Evolutionary conservation across 1,140 invertebrate species (phyloP), one percentile per base, ranked within the genome.

Genomic region (Hycleus cichorii): DNA sequence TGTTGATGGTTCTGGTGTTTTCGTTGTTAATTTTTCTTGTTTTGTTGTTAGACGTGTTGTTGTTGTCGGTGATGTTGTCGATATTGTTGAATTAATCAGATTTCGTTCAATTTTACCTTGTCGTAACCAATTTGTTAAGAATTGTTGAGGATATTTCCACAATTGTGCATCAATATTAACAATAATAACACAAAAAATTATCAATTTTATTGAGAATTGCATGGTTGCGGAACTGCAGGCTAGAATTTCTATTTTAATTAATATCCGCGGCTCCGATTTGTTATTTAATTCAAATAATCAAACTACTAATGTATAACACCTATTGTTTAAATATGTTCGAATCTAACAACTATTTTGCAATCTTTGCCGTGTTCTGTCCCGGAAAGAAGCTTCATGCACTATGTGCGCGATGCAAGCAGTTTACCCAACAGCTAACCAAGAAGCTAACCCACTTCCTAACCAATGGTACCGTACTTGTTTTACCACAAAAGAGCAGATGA

Each of bases 371-470:
- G 62, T 71, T 66, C 69, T 67, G 62, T 56, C 59, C 59, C 55
- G 58, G 57, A 60, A 62, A 65, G 62, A 62, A 59, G 66, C 58
- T 67, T 65, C 59, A 66, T 69, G 63, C 64, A 67, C 65, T 69
- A 64, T 66, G 63, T 69, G 68, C 50, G 43, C 62, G 53, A 59
- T 63, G 63, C 64, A 53, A 63, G 60, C 57, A 58, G 55, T 59
- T 39, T 58, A 59, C 63, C 57, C 62, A 65, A 61, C 49, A 64
- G 58, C 61, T 73, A 73, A 72, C 70, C 71, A 67, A 73, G 59
- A 49, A 64, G 58, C 61, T 73, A 73, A 72, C 70, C 71, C 68
- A 73, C 70, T 73, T 73, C 69, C 63, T 69, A 67, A 63, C 66
- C 65, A 69, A 69, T 69, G 60, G 66, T 66, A 66, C 66, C 63